Evolutionary conservation across 2,113 vertebrate genomes (phyloP), one percentile per base, ranked within the genome.

Genomic region (Nycticebus coucang): DNA sequence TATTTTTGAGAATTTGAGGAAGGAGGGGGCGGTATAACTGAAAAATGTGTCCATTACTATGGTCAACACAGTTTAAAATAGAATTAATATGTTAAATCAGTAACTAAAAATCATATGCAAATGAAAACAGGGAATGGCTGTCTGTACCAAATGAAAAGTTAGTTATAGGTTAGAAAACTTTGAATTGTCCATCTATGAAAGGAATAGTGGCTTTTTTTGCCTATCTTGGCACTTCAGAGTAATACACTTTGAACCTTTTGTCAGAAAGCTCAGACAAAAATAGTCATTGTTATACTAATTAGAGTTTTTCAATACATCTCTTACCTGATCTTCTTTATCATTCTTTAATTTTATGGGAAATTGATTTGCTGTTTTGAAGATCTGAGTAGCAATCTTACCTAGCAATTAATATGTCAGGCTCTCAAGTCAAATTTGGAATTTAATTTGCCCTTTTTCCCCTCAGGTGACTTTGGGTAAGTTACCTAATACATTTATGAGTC

Each of bases 321-420:
- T 45, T 74, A 21, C n/a, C 26, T 82, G 13, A 68, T 72, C 14
- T 33, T 93, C 57, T 55, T 68, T 62, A 79, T 71, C 37, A 17
- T 60, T 69, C 22, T 91, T 93, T 92, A 94, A 45, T 77, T 71
- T 91, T 80, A 30, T 60, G 12, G 82, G 45, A 71, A 71, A 62
- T 72, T 77, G 11, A 53, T 62, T 92, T 12, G 45, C 8, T 94
- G 30, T 62, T 89, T 57, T 96, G 85, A 74, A 87, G 28, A 59
- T 50, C n/a, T 15, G 17, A 57, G 60, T 30, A 86, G 89, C 14
- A 66, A 6, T 64, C 26, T 82, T n/a, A 55, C 5, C 22, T 50
- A 33, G 66, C 5, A 35, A 50, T 88, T 93, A 81, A 72, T 57
- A 14, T 75, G 28, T 84, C 33, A n/a, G 18, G 11, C 12, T 95